Percentiles rank a stretch among this genome's conserved stretches.
Evolutionary conservation across 2,888 invertebrate species (phyloP).

Genomic region (Thymelicus lineola): DNA sequence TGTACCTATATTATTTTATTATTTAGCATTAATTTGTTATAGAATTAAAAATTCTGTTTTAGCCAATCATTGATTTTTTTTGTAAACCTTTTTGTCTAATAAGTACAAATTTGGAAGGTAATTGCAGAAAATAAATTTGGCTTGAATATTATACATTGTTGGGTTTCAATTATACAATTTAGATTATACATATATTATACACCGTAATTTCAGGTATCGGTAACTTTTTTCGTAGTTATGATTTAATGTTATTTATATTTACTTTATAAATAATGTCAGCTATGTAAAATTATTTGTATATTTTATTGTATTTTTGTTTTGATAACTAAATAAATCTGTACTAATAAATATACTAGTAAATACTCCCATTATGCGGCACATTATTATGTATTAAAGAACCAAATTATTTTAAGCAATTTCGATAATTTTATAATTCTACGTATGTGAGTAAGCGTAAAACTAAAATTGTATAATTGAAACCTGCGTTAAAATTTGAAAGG

Average conservation of each 20-base stretch:
- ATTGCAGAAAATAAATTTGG: conserved; percentile 36
- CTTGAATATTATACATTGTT: conserved; percentile 7
- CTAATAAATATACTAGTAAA: too few species aligned
- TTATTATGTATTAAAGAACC: too few species aligned
- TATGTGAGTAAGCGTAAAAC: neutral
- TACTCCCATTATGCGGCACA: too few species aligned
- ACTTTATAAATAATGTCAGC: too few species aligned
- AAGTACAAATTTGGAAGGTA: conserved; percentile 24
- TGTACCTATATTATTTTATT: conserved; percentile 50
- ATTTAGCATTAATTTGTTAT: conserved; percentile 51
- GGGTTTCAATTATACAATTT: conserved; percentile 28
- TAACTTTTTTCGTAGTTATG: too few species aligned
- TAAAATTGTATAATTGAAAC: conserved; percentile 12
- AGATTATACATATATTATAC: too few species aligned
- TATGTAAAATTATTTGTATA: neutral
- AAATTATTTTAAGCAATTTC: too few species aligned
- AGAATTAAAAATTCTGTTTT: conserved; percentile 41
- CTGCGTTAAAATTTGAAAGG: conserved; percentile 1
- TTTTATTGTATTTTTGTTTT: conserved; percentile 11
- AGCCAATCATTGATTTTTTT: conserved; percentile 32
- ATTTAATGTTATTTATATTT: too few species aligned
- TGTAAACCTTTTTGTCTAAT: conserved; percentile 21
- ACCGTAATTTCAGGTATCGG: too few species aligned
- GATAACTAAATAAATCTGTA: too few species aligned
- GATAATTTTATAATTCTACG: too few species aligned